phyloP scores from a whole-genome alignment of 92 coral and sea anemone species.

The Nematostella vectensis region DNA sequence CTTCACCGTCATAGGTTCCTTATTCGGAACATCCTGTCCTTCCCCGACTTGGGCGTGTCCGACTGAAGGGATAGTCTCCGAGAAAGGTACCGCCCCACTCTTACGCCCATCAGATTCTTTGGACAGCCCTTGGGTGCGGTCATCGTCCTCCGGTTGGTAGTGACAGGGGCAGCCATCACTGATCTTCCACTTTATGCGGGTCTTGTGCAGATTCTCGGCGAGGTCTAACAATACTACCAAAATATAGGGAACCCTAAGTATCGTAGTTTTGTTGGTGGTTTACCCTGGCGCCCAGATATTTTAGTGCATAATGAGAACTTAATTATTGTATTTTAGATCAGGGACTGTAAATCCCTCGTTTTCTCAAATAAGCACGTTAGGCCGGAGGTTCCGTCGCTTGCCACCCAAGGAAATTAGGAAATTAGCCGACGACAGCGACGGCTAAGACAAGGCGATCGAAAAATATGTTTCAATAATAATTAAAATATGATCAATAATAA shows the following conservation, averaged over 20 bases:
- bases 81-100: neutral
- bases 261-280: neutral
- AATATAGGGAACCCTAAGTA: neutral
- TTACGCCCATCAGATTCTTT: neutral
- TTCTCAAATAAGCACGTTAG: too few species aligned
- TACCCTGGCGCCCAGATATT: too few species aligned
- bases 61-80: neutral
- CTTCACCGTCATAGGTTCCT: neutral
- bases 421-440: too few species aligned
- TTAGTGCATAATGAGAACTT: too few species aligned
- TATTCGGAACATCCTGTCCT: neutral
- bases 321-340: too few species aligned
- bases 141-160: constrained; percentile 1
- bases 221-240: constrained; percentile 63
- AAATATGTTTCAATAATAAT: too few species aligned
- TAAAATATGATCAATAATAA: too few species aligned
- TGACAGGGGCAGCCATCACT: constrained; percentile 70
- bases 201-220: constrained; percentile 65
- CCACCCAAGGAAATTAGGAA: too few species aligned
- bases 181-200: constrained; percentile 59
- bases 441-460: too few species aligned
- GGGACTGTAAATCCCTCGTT: too few species aligned
- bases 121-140: neutral
- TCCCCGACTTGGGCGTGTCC: neutral
- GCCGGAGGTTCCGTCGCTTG: too few species aligned